Percentiles rank a stretch among this genome's conserved stretches.
Evolutionary conservation across 1,140 invertebrate genomes (phyloP).

Genomic region (Cyphomyrmex costatus): DNA sequence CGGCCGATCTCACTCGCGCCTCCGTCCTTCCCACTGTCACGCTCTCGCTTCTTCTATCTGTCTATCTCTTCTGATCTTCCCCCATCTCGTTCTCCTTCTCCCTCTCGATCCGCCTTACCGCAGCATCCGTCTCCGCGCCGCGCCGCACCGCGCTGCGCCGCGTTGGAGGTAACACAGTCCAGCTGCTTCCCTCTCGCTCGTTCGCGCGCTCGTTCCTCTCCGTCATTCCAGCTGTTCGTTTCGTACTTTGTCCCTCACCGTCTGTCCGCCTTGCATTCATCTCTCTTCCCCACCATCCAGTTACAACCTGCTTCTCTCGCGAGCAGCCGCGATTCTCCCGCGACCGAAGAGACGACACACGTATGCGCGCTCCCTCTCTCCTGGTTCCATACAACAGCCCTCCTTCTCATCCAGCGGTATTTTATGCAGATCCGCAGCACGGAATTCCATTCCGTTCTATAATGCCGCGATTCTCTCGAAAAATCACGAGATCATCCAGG

Average conservation of each 20-base stretch:
- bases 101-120: slow-evolving; percentile 58
- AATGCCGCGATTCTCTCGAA: not conserved
- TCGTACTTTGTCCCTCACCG: slow-evolving; percentile 42
- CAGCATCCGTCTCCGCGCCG: slow-evolving; percentile 62
- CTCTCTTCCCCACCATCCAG: slow-evolving; percentile 44
- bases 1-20: slow-evolving; percentile 45
- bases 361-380: slow-evolving; percentile 47
- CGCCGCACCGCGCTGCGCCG: slow-evolving; percentile 13
- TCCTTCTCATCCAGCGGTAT: slow-evolving; percentile 32
- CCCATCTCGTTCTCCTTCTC: slow-evolving; percentile 22
- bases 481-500: not conserved
- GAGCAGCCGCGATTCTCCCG: slow-evolving; percentile 56
- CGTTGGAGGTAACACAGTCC: slow-evolving; percentile 50
- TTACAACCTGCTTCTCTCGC: slow-evolving; percentile 62
- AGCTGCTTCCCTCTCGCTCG: slow-evolving; percentile 76
- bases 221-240: slow-evolving; percentile 57
- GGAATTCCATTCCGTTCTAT: slow-evolving; percentile 14
- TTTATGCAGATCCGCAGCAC: slow-evolving; percentile 45
- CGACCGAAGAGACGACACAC: slow-evolving; percentile 31
- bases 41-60: slow-evolving; percentile 23
- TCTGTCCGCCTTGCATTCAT: slow-evolving; percentile 40
- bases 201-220: slow-evolving; percentile 51
- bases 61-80: slow-evolving; percentile 32
- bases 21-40: slow-evolving; percentile 39
- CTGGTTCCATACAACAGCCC: not conserved